Evolutionary conservation across 2,888 invertebrate genomes (phyloP), one percentile per base, ranked within the genome.

Genomic region (Gryllus longicercus): DNA sequence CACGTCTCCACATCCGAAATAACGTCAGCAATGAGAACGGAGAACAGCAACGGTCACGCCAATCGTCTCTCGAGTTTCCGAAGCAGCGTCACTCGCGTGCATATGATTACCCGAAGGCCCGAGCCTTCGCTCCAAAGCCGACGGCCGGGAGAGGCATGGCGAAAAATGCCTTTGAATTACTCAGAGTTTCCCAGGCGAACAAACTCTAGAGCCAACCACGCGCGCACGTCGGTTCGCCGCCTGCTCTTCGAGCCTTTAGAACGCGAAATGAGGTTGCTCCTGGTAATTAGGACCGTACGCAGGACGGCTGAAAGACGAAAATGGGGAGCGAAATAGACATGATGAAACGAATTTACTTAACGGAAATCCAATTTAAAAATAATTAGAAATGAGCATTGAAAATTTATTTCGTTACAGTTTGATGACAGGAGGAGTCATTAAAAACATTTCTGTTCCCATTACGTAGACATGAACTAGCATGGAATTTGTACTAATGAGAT

Each of bases 321-420:
- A 63, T 63, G 63, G n/a, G 63, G 63, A 63, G 63, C 63, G 16
- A 63, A 63, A 63, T 63, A 63, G 63, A 63, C 63, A 63, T n/a
- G 63, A 63, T 63, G 63, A 63, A 63, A 63, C 63, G 63, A 63
- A 63, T 63, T 63, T 63, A 63, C 63, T 63, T 63, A 63, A 63
- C 63, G 63, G 63, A 63, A 63, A 63, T 63, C 63, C 63, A 63
- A 63, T 63, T 63, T 63, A 63, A 63, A 63, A 63, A 63, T 63
- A 63, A 63, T 63, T 63, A 63, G 63, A 63, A 63, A 63, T 63
- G 63, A 63, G 63, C 63, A 63, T 63, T 63, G 63, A 63, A 63
- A 63, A 63, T 63, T 63, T 63, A 63, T 63, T 63, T 63, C 63
- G 63, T 63, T 63, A 63, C 63, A 63, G 63, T 63, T 18, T n/a